Base-by-base conservation (phyloP, 2,888 invertebrate species). In the Pachymerium ferrugineum region DNA sequence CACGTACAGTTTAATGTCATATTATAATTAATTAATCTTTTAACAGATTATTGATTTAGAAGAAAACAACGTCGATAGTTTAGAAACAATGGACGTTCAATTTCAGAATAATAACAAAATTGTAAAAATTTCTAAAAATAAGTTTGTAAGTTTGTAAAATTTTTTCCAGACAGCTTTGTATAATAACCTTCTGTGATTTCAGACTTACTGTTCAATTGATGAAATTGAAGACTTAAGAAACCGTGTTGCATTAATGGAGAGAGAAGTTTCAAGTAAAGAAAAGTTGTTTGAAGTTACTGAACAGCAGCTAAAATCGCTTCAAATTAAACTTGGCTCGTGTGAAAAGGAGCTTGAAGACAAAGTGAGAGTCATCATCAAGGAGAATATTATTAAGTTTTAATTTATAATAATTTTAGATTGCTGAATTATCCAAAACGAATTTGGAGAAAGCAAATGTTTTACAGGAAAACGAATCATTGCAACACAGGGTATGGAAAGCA, bases 191-290 rank as follows among this genome's bases (percentile, higher is more conserved):
- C 25, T 62, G 10, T 62, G n/a, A n/a, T 62, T 62, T 25, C 1
- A 62, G 62, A 62, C 62, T 25, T 62, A 62, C 25, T 62, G 62
- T 62, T 62, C 62, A 62, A 62, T 62, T 62, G 62, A 62, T 8
- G 62, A 62, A 62, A 62, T 62, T 62, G 62, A 62, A 62, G 62
- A 62, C 25, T 62, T 62, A 28, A 25, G 62, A 62, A 62, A 22
- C 10, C 62, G 25, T 5, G 14, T 62, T 62, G 25, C n/a, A 62
- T 14, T 12, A 2, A 10, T 62, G 62, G 62, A 62, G n/a, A 62
- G 28, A 12, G 62, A 62, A 62, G 5, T 25, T 14, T 10, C 12
- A 62, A 62, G 28, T 25, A 62, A 62, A 28, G 62, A 62, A 10
- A 62, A 28, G 28, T 12, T 62, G 28, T n/a, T 12, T 12, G 62